Percentiles rank a stretch among this genome's conserved stretches.
Conservation (phyloP, 1,140 invertebrate genomes). For the Pristionchus pacificus region DNA sequence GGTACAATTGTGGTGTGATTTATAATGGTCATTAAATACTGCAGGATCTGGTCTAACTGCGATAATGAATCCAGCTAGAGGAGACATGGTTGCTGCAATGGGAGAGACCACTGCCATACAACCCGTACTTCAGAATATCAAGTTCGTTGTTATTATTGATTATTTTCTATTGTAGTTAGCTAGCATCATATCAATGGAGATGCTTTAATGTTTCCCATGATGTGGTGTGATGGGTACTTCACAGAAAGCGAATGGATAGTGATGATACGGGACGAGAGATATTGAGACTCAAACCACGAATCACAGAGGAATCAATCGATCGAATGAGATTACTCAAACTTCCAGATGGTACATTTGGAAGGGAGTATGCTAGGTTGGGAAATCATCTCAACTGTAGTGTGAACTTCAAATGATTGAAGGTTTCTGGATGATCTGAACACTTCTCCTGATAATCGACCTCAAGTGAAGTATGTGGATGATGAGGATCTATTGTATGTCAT, state of each 20-base stretch:
- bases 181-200: neutral
- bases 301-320: constrained; percentile 78
- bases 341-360: constrained; percentile 76
- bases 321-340: constrained; percentile 69
- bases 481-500: constrained; percentile 87
- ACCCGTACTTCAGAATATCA: constrained; percentile 35
- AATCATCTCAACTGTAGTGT: neutral
- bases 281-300: constrained; percentile 71
- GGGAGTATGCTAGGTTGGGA: constrained; percentile 67
- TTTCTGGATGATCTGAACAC: constrained; percentile 34
- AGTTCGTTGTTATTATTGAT: neutral
- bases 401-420: constrained; percentile 1
- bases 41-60: constrained; percentile 74
- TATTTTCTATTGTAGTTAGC: neutral
- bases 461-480: constrained; percentile 86
- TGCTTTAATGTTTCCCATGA: neutral
- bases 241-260: constrained; percentile 28
- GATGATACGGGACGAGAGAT: constrained; percentile 27
- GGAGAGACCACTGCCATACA: constrained; percentile 70
- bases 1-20: too few species aligned
- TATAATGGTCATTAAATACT: too few species aligned
- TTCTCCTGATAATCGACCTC: constrained; percentile 64
- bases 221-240: neutral
- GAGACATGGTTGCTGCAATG: constrained; percentile 86
- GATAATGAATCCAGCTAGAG: constrained; percentile 68